Conservation (phyloP, 2,888 invertebrate genomes). For the Lottia gigantea region DNA sequence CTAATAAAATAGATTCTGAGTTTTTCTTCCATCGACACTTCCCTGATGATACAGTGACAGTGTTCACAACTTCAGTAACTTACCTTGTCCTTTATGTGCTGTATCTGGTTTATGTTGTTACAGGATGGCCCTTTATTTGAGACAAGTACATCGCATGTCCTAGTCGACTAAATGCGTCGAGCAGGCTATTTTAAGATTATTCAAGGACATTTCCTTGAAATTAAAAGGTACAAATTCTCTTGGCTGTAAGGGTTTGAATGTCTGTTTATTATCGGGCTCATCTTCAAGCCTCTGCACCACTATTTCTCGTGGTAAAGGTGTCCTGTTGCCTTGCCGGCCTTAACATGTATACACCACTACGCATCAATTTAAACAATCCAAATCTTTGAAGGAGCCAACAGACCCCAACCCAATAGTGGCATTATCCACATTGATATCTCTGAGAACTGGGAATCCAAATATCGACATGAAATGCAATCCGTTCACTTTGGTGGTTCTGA, state of each 20-base stretch:
- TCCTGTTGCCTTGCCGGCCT: no score
- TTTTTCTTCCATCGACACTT: no score
- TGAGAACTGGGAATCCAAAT: not conserved
- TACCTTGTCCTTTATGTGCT: not conserved
- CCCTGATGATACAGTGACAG: no score
- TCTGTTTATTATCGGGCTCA: not conserved
- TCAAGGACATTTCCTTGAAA: not conserved
- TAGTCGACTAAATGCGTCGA: not conserved
- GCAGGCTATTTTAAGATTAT: not conserved
- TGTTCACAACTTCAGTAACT: no score
- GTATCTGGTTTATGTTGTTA: not conserved
- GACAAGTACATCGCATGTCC: not conserved
- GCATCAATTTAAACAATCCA: no score
- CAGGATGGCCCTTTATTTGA: slow-evolving; percentile 1
- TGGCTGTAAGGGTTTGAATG: not conserved
- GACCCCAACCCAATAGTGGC: no score
- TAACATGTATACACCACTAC: no score
- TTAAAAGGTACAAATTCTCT: not conserved
- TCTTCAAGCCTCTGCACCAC: not conserved
- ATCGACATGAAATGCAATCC: not conserved
- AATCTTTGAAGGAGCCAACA: no score
- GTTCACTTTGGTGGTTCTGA: not conserved
- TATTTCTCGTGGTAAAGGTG: not conserved
- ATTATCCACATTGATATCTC: not conserved
- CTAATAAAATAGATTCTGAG: not conserved